phyloP scores from a whole-genome alignment of 2,113 vertebrate species.

The Lethenteron reissneri region DNA sequence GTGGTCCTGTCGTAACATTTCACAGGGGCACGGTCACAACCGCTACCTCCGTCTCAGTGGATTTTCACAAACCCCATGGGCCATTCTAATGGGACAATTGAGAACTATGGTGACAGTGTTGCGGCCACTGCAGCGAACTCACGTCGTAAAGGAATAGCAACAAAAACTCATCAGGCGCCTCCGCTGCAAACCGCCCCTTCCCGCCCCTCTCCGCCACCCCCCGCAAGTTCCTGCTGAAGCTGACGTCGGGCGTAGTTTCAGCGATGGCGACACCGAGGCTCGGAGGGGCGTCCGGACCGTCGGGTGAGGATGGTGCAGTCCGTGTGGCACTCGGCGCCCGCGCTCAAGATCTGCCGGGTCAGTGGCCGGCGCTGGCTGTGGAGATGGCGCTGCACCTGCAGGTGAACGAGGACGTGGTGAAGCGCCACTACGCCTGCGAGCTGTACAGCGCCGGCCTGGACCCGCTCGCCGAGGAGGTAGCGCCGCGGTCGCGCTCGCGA shows the following conservation, averaged over 20 bases:
- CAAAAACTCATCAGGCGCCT: not conserved
- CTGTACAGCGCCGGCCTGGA: slow-evolving; percentile 75
- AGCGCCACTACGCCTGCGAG: slow-evolving; percentile 60
- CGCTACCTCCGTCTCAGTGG: too few species aligned
- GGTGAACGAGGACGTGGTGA: slow-evolving; percentile 48
- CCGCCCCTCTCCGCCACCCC: slow-evolving; percentile 4
- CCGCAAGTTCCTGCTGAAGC: slow-evolving; percentile 50
- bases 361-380: slow-evolving; percentile 47
- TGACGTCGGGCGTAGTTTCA: slow-evolving; percentile 49
- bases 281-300: slow-evolving; percentile 14
- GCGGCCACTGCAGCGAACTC: too few species aligned
- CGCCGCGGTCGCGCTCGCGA: too few species aligned
- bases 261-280: slow-evolving; percentile 20
- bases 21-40: too few species aligned
- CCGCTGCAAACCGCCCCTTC: not conserved
- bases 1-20: too few species aligned
- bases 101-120: too few species aligned
- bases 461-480: slow-evolving; percentile 60
- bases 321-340: too few species aligned
- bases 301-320: not conserved
- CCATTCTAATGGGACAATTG: too few species aligned
- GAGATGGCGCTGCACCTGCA: slow-evolving; percentile 59
- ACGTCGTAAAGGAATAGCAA: too few species aligned
- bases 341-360: slow-evolving; percentile 15
- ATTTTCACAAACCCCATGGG: too few species aligned